Evolutionary conservation across 2,797 vertebrate species (phyloP).

Genomic region (Cetoscarus ocellatus): DNA sequence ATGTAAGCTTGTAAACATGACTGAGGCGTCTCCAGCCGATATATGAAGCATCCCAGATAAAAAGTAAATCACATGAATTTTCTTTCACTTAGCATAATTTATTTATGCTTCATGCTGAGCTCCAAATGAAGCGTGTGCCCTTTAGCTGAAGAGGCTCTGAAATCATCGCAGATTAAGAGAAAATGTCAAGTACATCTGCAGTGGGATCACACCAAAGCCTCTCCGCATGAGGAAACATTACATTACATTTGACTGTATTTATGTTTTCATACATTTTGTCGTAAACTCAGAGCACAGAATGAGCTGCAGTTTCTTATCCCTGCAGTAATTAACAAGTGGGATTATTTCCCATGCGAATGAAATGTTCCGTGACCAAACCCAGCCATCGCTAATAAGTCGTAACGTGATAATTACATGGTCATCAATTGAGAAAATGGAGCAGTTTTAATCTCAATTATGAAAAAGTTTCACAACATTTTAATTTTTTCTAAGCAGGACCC

Average conservation of each 20-base stretch:
- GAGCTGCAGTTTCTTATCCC: slow-evolving; percentile 18
- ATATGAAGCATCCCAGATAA: too few species aligned
- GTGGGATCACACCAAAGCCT: not conserved
- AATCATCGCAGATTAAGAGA: slow-evolving; percentile 3
- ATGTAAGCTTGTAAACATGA: not conserved
- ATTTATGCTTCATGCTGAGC: slow-evolving; percentile 1
- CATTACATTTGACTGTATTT: not conserved
- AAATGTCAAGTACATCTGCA: slow-evolving; percentile 1
- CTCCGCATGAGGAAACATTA: not conserved
- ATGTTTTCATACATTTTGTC: not conserved
- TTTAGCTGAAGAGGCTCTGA: not conserved
- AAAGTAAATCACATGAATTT: not conserved
- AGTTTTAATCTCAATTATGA: slow-evolving; percentile 69
- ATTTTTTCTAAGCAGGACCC: slow-evolving; percentile 4
- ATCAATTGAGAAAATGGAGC: slow-evolving; percentile 66
- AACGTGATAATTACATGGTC: slow-evolving; percentile 66
- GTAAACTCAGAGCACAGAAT: not conserved
- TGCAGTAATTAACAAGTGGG: slow-evolving; percentile 61
- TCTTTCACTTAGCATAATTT: not conserved
- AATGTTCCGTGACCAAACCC: slow-evolving; percentile 61
- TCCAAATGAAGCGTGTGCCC: not conserved
- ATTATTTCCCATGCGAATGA: slow-evolving; percentile 60
- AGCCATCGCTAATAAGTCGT: slow-evolving; percentile 55
- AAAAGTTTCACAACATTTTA: slow-evolving; percentile 45
- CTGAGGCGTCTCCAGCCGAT: not conserved